Evolutionary conservation across 2,113 vertebrate genomes (phyloP).

Genomic region (Cyanoramphus novaezelandiae): DNA sequence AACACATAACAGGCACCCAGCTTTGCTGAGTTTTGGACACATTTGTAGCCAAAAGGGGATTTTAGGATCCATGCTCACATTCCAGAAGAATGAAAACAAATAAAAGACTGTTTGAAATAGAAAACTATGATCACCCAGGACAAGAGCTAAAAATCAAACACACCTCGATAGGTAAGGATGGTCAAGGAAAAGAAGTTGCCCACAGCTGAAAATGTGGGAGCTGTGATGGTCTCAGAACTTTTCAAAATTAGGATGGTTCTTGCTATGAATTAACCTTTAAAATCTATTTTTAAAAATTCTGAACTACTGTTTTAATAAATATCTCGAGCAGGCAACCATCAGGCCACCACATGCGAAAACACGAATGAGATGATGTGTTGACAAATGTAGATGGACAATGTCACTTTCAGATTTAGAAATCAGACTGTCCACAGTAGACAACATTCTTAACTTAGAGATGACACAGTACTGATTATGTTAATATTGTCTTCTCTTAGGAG

Average conservation of each 20-base stretch:
- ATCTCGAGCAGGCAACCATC: neutral
- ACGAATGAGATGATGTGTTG: neutral
- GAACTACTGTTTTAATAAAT: neutral
- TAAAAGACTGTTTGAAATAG: neutral
- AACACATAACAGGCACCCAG: neutral
- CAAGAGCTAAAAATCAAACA: neutral
- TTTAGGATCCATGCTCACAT: neutral
- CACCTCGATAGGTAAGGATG: accelerated
- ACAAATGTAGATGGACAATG: neutral
- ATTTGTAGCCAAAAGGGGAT: neutral
- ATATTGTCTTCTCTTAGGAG: neutral
- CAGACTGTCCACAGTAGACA: neutral
- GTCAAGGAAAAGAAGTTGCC: neutral
- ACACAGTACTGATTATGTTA: neutral
- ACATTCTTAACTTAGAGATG: neutral
- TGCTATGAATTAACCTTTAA: neutral
- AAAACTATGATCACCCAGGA: neutral
- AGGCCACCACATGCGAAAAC: neutral
- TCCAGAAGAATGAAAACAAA: neutral
- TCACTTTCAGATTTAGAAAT: neutral
- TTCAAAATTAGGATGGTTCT: neutral
- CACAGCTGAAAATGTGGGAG: neutral
- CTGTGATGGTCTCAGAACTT: neutral
- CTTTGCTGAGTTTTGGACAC: neutral
- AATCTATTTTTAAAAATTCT: neutral